Evolutionary conservation across 1,140 invertebrate species (phyloP), one percentile per base, ranked within the genome.

Genomic region (Wasmannia auropunctata): DNA sequence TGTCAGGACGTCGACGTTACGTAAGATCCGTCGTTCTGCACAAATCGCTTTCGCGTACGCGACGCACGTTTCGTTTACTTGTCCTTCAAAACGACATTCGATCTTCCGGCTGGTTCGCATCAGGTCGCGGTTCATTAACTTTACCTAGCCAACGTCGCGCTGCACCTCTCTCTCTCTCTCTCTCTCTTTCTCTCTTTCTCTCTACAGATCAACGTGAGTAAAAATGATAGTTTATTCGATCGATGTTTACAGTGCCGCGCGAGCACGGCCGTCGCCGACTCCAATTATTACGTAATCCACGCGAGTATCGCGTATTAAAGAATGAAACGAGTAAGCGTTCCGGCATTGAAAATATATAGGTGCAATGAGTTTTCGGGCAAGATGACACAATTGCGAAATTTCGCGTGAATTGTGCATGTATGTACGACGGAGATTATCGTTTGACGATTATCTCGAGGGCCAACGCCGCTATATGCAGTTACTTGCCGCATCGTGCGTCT

Each of bases 1-100:
- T 40, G 76, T 72, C 51, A 46, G 43, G 60, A 88, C 60, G 60
- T 58, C 60, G 67, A 62, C 43, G 69, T 89, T 89, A 89, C 56
- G 87, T 86, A 88, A 89, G 88, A 86, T 65, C 19, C 28, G 37
- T 46, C 31, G 56, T 14, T 75, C 51, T 63, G 70, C 49, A 34
- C 86, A 56, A 22, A 28, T 49, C 31, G 34, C 69, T 31, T n/a
- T 8, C 25, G 40, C 19, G 22, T 60, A 40, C 54, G 54, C 34
- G 54, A 37, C 31, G 37, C n/a, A 28, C 2, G n/a, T 87, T 62
- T 60, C 63, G 86, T 56, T 31, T 25, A 28, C 34, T 25, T 80
- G 40, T 65, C 58, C 28, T 84, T 86, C 28, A 46, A 49, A n/a
- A n/a, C 28, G 74, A 67, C 62, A 25, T 65, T 46, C 46, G 46